Evolutionary conservation across 2,888 invertebrate species (phyloP).

Genomic region (Hydriomena furcata): DNA sequence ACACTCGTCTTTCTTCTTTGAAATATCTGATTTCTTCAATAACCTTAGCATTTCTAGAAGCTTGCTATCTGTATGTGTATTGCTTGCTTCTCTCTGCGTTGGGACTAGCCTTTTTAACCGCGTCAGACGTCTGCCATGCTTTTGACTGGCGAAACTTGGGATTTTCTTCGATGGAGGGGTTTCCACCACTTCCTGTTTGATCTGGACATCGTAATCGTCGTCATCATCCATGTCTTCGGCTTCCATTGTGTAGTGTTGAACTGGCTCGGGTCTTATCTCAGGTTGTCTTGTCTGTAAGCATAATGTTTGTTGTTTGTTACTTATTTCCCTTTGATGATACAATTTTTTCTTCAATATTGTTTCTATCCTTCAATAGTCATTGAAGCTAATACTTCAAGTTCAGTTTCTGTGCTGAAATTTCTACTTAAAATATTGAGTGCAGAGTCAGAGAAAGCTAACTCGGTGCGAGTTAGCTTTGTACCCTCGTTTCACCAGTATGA

Average conservation of each 20-base stretch:
- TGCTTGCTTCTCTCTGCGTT: slow-evolving; percentile 21
- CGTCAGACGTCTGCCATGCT: slow-evolving; percentile 19
- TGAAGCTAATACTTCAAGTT: too few relatives aligned
- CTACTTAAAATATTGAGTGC: too few relatives aligned
- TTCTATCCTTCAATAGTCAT: too few relatives aligned
- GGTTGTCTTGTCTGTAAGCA: background rate
- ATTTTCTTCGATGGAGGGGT: slow-evolving; percentile 12
- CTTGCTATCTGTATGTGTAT: slow-evolving; percentile 43
- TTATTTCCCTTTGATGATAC: too few relatives aligned
- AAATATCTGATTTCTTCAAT: slow-evolving; percentile 47
- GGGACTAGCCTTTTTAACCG: slow-evolving; percentile 33
- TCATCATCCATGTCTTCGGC: slow-evolving; percentile 33
- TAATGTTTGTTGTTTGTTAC: background rate
- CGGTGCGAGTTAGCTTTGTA: too few relatives aligned
- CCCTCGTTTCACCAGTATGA: too few relatives aligned
- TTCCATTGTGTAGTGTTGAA: slow-evolving; percentile 9
- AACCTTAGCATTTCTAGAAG: slow-evolving; percentile 54
- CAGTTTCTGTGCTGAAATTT: too few relatives aligned
- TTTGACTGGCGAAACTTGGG: slow-evolving; percentile 9
- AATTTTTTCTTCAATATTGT: too few relatives aligned
- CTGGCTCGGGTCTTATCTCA: slow-evolving; percentile 1
- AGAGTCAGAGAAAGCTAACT: too few relatives aligned
- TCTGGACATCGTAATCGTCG: slow-evolving; percentile 39
- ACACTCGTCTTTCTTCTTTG: slow-evolving; percentile 71
- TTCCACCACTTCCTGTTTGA: slow-evolving; percentile 50